Conservation (phyloP, 2,113 vertebrate species). For the Elanus axillaris region DNA sequence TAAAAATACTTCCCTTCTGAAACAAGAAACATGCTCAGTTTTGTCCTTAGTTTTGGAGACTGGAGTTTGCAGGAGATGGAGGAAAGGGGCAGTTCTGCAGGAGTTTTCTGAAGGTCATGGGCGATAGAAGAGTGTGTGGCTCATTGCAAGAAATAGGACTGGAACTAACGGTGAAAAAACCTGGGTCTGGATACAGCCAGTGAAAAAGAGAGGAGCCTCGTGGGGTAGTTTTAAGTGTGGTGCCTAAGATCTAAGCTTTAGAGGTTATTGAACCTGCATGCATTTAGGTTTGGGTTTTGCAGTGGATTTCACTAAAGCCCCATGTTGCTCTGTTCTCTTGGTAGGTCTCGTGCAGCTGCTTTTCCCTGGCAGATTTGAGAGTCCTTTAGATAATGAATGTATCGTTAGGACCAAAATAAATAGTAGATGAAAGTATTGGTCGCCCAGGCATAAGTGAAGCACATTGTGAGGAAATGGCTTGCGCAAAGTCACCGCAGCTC, state of each 20-base stretch:
- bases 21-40: background rate
- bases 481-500: background rate
- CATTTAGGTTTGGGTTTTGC: background rate
- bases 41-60: background rate
- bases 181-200: background rate
- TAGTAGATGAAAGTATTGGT: background rate
- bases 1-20: conserved; percentile 8
- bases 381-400: background rate
- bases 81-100: background rate
- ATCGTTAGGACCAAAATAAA: background rate
- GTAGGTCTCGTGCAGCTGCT: background rate
- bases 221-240: background rate
- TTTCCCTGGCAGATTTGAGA: background rate
- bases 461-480: background rate
- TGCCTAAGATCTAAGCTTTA: background rate
- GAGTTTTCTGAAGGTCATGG: background rate
- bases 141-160: background rate
- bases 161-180: background rate
- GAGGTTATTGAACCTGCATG: background rate
- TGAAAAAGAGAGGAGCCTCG: background rate
- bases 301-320: background rate
- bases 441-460: background rate
- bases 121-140: background rate
- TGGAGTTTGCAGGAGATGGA: background rate
- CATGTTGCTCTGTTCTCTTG: background rate